Base-by-base conservation (phyloP, 2,888 invertebrate genomes). In the Agrotis ipsilon region DNA sequence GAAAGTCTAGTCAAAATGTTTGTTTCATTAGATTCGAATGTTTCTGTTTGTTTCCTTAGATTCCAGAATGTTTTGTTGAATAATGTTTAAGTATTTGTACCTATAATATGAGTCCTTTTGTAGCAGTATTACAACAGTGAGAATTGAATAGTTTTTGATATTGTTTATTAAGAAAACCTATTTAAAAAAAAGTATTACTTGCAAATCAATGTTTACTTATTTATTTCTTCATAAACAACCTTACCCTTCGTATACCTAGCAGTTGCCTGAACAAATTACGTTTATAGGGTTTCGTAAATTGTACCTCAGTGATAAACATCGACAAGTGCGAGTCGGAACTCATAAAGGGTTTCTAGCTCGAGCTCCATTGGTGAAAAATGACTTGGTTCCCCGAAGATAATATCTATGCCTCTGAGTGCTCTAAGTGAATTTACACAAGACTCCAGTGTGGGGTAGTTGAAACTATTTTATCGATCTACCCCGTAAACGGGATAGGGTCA, bases 41-140 rank as follows among this genome's bases (percentile, higher is more conserved):
- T 39, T 48, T n/a, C n/a, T n/a, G n/a, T n/a, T n/a, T 46, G n/a
- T 32, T 43, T 48, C 19, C 11, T 4, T 19, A 6, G 51, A 43
- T 24, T 21, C 21, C n/a, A n/a, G n/a, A n/a, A 32, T 46, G 45
- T 39, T 43, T 55, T 67, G 24, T 49, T 67, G 3, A 14, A 11
- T 32, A 46, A 2, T 39, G 19, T 19, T 48, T 16, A 27, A 18
- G 14, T 2, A 13, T n/a, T 54, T 69, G 21, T 18, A 60, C n/a
- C n/a, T n/a, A 1, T 27, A 16, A n/a, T 11, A 60, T 18, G n/a
- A 24, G 32, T 18, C 39, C 11, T 27, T 52, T 67, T 62, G 21
- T 55, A 43, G 16, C 57, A 72, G 71, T 72, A 64, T 51, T 71
- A 58, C 13, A 43, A 58, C 21, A 57, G 45, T 71, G 48, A 58